These are phyloP conservation scores for Sinocyclocheilus grahami DNA, from an alignment of 2,113 vertebrate genomes.

Conservation along the genomic window DNA sequence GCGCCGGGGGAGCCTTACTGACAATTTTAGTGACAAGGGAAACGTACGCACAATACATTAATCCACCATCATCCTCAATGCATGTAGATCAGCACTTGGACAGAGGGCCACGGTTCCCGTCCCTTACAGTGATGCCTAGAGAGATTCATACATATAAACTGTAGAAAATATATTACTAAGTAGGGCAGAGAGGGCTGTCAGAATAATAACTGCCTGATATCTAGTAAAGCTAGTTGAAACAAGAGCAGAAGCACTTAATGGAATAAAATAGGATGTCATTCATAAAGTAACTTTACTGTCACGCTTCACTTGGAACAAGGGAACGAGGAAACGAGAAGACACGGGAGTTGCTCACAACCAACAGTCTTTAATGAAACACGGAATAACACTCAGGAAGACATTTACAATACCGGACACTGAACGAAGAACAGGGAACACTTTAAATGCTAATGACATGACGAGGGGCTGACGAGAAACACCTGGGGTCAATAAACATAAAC, in stretches of 20 bases:
- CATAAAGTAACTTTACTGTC: background rate
- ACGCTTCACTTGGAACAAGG: too few species aligned
- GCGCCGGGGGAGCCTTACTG: constrained; percentile 57
- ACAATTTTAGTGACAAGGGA: constrained; percentile 63
- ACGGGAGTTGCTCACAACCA: too few species aligned
- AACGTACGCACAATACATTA: constrained; percentile 23
- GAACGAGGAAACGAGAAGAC: too few species aligned
- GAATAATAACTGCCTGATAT: background rate
- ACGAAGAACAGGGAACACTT: too few species aligned
- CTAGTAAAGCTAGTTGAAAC: background rate
- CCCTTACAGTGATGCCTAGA: background rate
- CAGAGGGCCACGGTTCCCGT: background rate
- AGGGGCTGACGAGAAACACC: too few species aligned
- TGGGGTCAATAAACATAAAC: too few species aligned
- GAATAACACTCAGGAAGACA: too few species aligned
- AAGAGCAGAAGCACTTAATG: background rate
- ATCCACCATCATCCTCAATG: constrained; percentile 1
- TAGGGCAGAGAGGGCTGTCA: background rate
- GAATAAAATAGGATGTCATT: background rate
- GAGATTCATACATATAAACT: constrained; percentile 14
- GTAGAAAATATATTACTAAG: background rate
- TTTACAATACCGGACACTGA: too few species aligned
- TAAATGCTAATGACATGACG: too few species aligned
- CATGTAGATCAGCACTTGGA: background rate
- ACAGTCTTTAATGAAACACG: too few species aligned